Conservation (phyloP, 2,888 invertebrate species). For the Digitonthophagus gazella region DNA sequence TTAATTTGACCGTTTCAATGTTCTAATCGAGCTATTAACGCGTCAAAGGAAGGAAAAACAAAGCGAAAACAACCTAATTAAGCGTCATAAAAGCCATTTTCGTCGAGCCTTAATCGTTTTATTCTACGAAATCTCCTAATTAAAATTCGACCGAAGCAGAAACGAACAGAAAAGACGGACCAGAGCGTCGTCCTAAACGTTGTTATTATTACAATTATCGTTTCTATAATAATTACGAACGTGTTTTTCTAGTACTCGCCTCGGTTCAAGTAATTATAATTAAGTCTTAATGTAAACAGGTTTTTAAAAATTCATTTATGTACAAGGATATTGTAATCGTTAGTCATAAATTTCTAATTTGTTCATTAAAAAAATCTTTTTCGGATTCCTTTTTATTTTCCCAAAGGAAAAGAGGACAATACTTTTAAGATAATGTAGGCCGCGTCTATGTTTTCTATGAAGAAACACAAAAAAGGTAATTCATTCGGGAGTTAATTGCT, state of each 20-base stretch:
- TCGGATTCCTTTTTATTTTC: too few species aligned
- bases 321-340: neutral
- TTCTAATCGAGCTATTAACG: neutral
- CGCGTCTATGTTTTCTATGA: too few species aligned
- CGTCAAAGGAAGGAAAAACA: neutral
- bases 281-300: neutral
- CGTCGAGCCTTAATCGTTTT: neutral
- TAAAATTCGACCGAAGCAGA: neutral
- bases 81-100: neutral
- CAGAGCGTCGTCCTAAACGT: neutral
- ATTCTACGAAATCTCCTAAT: neutral
- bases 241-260: neutral
- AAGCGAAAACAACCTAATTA: neutral
- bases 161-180: too few species aligned
- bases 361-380: neutral
- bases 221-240: neutral
- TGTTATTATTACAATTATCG: neutral
- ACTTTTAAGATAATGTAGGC: too few species aligned
- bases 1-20: neutral
- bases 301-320: neutral
- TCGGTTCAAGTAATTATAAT: neutral
- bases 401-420: too few species aligned
- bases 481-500: neutral
- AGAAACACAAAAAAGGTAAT: neutral
- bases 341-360: neutral